These are phyloP conservation scores for Rhinella marina DNA, from an alignment of 2,797 vertebrate genomes.

Conservation along the genomic window DNA sequence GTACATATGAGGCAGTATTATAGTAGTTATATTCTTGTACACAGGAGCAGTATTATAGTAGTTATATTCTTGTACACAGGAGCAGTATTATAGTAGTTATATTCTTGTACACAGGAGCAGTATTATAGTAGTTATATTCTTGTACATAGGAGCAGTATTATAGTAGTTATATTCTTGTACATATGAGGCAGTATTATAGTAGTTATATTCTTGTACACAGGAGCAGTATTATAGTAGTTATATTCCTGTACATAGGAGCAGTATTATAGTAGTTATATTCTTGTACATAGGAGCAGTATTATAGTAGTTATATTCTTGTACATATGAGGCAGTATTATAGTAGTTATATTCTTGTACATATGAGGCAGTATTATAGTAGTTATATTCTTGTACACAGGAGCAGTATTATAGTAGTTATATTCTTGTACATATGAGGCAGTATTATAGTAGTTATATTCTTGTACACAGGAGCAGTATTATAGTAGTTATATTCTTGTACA, in stretches of 20 bases:
- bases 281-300: not conserved
- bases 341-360: conserved; percentile 1
- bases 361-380: not conserved
- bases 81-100: conserved; percentile 4
- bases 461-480: not conserved
- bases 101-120: not conserved
- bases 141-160: conserved; percentile 6
- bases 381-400: not conserved
- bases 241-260: not conserved
- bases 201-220: conserved; percentile 10
- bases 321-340: conserved; percentile 4
- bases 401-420: not conserved
- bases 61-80: not conserved
- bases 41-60: not conserved
- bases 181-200: not conserved
- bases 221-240: conserved; percentile 12
- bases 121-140: not conserved
- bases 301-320: conserved; percentile 7
- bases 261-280: conserved; percentile 8
- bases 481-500: not conserved
- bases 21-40: not conserved
- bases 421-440: too few relatives aligned
- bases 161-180: not conserved
- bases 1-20: not conserved
- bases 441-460: not conserved